Evolutionary conservation across 1,140 invertebrate genomes (phyloP).

Genomic region (Drosophila carrolli): DNA sequence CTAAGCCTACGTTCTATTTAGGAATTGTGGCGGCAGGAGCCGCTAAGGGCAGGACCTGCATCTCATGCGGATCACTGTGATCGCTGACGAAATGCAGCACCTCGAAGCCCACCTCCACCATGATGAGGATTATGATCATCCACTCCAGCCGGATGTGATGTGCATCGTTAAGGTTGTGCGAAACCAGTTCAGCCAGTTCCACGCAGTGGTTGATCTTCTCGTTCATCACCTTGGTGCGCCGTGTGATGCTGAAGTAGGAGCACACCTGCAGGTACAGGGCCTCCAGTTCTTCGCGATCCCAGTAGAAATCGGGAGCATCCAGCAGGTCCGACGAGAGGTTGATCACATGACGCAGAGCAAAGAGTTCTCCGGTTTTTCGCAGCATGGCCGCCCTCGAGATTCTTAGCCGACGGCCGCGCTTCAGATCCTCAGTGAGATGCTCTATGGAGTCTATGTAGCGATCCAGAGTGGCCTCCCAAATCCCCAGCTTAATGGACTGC

Average conservation of each 20-base stretch:
- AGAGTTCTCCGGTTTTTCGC: conserved; percentile 96
- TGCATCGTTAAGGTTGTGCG: conserved; percentile 94
- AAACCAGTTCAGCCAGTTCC: conserved; percentile 94
- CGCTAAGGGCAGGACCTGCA: conserved; percentile 30
- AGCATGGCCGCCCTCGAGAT: conserved; percentile 91
- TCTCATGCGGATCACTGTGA: conserved; percentile 6
- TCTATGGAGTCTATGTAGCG: conserved; percentile 93
- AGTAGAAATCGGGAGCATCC: conserved; percentile 98
- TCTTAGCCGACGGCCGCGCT: conserved; percentile 88
- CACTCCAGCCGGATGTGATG: conserved; percentile 96
- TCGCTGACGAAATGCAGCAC: conserved; percentile 89
- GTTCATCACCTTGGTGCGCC: conserved; percentile 96
- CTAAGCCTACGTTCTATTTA: conserved; percentile 5
- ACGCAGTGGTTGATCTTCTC: conserved; percentile 97
- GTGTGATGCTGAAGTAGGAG: conserved; percentile 92
- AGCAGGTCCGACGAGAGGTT: conserved; percentile 97
- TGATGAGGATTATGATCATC: conserved; percentile 98
- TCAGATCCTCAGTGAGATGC: conserved; percentile 92
- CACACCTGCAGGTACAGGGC: conserved; percentile 92
- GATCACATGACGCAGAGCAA: conserved; percentile 94
- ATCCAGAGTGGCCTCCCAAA: conserved; percentile 95
- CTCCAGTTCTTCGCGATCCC: conserved; percentile 96
- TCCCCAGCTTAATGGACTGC: conserved; percentile 95
- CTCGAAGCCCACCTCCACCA: conserved; percentile 97
- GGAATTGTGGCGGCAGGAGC: background rate